Evolutionary conservation across 2,797 vertebrate genomes (phyloP).

Genomic region (Loris lydekkerianus): DNA sequence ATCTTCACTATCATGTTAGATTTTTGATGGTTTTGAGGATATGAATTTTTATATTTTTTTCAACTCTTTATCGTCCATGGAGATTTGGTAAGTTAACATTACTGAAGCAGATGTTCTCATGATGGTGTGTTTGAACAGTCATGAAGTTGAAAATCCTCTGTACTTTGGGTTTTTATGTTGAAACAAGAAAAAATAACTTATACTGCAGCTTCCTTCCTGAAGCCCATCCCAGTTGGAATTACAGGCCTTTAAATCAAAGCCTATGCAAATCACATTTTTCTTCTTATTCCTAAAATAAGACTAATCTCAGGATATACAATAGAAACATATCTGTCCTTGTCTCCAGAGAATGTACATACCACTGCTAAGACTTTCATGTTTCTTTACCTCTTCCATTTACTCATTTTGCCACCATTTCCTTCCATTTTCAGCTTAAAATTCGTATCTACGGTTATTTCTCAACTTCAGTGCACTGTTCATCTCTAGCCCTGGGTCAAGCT

Average conservation of each 20-base stretch:
- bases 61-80: background rate
- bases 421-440: background rate
- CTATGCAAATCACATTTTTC: background rate
- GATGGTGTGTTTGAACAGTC: background rate
- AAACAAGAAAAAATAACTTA: background rate
- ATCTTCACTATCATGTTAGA: background rate
- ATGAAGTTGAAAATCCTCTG: background rate
- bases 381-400: background rate
- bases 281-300: slow-evolving; percentile 10
- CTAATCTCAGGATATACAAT: background rate
- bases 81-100: background rate
- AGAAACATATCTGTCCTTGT: background rate
- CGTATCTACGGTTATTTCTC: background rate
- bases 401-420: background rate
- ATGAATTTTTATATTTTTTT: background rate
- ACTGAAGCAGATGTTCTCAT: background rate
- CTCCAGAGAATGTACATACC: background rate
- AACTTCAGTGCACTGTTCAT: background rate
- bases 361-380: background rate
- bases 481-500: background rate
- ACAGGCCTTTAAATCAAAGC: slow-evolving; percentile 19
- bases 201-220: background rate
- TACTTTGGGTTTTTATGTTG: slow-evolving; percentile 16
- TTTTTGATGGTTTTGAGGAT: background rate
- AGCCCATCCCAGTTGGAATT: background rate